Conservation (phyloP, 2,113 vertebrate genomes). For the Passer domesticus region DNA sequence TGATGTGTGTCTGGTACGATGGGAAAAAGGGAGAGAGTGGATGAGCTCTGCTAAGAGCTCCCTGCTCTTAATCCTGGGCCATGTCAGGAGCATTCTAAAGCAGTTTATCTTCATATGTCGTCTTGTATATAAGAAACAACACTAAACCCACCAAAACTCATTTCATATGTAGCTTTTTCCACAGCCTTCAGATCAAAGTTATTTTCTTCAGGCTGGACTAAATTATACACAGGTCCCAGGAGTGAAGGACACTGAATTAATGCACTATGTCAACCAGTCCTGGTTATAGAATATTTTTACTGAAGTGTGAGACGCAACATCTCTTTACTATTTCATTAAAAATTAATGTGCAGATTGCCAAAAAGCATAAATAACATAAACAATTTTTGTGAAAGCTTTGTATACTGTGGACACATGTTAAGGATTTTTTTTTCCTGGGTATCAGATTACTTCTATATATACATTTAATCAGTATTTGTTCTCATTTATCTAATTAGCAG, state of each 20-base stretch:
- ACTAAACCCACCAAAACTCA: conserved; percentile 76
- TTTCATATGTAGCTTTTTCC: conserved; percentile 80
- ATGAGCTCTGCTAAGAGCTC: conserved; percentile 36
- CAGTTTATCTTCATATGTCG: conserved; percentile 74
- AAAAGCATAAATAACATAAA: conserved; percentile 70
- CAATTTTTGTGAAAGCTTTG: conserved; percentile 57
- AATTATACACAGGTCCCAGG: conserved; percentile 81
- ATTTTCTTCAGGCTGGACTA: conserved; percentile 82
- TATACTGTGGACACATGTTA: conserved; percentile 27
- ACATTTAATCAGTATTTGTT: conserved; percentile 53
- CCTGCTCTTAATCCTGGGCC: conserved; percentile 65
- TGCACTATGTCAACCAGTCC: conserved; percentile 78
- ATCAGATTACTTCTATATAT: conserved; percentile 50
- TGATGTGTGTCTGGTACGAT: neutral
- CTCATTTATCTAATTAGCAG: conserved; percentile 63
- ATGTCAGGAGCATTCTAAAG: conserved; percentile 64
- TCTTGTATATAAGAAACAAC: conserved; percentile 73
- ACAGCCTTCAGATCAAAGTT: conserved; percentile 81
- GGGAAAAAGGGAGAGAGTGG: neutral
- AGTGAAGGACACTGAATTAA: conserved; percentile 86
- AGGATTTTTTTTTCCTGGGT: conserved; percentile 13
- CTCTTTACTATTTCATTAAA: conserved; percentile 80
- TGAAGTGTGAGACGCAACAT: conserved; percentile 71
- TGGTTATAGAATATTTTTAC: conserved; percentile 77
- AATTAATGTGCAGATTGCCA: conserved; percentile 76